Conservation (phyloP, 2,797 vertebrate genomes). For the Botia almorhae region DNA sequence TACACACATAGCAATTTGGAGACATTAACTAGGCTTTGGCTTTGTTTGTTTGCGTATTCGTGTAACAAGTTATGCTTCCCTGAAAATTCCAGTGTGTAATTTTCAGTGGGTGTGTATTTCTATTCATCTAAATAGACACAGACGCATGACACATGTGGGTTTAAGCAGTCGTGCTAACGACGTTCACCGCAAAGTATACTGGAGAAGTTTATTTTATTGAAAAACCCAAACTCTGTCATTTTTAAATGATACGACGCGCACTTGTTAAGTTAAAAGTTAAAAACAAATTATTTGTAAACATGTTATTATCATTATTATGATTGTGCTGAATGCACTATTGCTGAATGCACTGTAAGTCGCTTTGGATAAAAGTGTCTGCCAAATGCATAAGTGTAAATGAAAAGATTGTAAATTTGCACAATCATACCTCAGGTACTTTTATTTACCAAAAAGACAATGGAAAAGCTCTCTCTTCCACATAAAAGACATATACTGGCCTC, state of each 20-base stretch:
- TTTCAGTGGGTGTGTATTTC: constrained; percentile 72
- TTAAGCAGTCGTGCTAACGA: constrained; percentile 37
- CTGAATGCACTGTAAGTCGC: too few relatives aligned
- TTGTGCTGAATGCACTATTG: too few relatives aligned
- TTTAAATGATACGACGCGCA: neutral
- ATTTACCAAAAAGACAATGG: too few relatives aligned
- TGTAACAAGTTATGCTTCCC: constrained; percentile 76
- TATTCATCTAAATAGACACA: constrained; percentile 54
- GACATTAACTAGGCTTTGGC: constrained; percentile 81
- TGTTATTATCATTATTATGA: too few relatives aligned
- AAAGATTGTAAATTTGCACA: too few relatives aligned
- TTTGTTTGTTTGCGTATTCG: constrained; percentile 85
- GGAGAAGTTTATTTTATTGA: constrained; percentile 10
- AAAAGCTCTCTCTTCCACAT: too few relatives aligned
- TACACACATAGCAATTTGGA: constrained; percentile 80
- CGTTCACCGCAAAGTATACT: constrained; percentile 25
- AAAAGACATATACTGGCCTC: too few relatives aligned
- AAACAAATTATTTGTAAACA: neutral
- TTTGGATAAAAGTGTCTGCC: too few relatives aligned
- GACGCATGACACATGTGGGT: constrained; percentile 50
- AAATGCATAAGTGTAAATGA: too few relatives aligned
- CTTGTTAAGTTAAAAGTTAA: neutral
- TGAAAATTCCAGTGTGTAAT: constrained; percentile 71
- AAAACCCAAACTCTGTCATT: neutral
- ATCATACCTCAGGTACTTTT: too few relatives aligned